Conservation (phyloP, 1,140 invertebrate genomes). For the Philopotamus ludificatus region DNA sequence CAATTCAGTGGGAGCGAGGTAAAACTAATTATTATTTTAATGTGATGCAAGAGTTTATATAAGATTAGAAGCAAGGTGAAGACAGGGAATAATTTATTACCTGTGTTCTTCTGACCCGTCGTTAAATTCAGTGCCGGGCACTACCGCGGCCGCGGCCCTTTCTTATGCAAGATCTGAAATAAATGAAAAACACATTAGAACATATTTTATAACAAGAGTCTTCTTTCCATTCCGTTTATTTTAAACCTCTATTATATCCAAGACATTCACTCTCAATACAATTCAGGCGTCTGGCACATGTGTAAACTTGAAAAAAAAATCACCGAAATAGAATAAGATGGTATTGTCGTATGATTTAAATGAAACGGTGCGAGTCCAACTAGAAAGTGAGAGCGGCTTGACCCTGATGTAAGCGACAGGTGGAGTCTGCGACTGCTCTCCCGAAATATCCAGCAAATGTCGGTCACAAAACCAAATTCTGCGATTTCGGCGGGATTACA, state of each 20-base stretch:
- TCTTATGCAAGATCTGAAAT: conserved; percentile 38
- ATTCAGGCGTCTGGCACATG: no score
- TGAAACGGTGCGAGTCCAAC: no score
- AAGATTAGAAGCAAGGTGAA: not conserved
- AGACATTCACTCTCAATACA: no score
- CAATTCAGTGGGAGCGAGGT: no score
- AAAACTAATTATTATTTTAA: not conserved
- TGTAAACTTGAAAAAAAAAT: no score
- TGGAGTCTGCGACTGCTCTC: not conserved
- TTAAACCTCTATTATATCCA: no score
- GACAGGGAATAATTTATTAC: conserved; percentile 8
- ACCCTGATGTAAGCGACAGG: not conserved
- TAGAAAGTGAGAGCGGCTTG: no score
- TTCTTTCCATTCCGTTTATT: no score
- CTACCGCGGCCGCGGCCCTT: conserved; percentile 40
- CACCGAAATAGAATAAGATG: no score
- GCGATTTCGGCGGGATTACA: no score
- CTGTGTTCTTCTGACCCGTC: conserved; percentile 36
- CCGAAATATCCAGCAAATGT: not conserved
- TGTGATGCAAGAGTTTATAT: not conserved
- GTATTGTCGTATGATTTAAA: no score
- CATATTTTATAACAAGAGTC: no score
- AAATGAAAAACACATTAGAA: conserved; percentile 26
- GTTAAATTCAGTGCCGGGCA: conserved; percentile 40
- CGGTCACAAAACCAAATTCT: not conserved